Evolutionary conservation across 2,888 invertebrate genomes (phyloP), one percentile per base, ranked within the genome.

Genomic region (Osmoderma eremita): DNA sequence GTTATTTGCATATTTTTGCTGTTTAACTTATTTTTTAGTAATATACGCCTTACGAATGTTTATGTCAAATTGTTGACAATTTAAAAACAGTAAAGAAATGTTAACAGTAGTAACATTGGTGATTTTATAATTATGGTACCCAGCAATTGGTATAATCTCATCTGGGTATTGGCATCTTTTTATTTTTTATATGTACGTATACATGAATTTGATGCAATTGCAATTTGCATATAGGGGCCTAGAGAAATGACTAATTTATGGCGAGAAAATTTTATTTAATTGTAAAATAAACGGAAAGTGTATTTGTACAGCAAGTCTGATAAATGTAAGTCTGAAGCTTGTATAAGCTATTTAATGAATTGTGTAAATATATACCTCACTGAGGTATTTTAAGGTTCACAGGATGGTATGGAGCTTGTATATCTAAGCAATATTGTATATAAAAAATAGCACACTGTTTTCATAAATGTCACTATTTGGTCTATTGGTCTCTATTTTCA

Each of bases 251-350:
- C 45, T 61, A 63, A 63, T 53, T 18, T 24, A 53, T 63, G 45
- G 39, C 50, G 49, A 61, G 17, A 45, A 42, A 61, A 49, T 38
- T 36, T 20, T 58, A 63, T 48, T 41, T 45, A 65, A 45, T 49
- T 65, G 45, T 58, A 56, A 67, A 56, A 22, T 41, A 67, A 61
- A 67, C 42, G 22, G 41, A 67, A 63, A 53, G 63, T 67, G 65
- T 65, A 51, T 62, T 53, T 78, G 77, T 77, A 78, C 75, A 79
- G 79, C 79, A 80, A 81, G 80, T 80, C 81, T 81, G 81, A 80
- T 80, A 76, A 74, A 74, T 75, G 77, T 79, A 79, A 81, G 80
- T 80, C 80, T 80, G 80, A 81, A 80, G 76, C 73, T 72, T 78
- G 77, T 78, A 76, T 78, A 78, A 78, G 78, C 78, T 78, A 78